Conservation (phyloP, 2,797 vertebrate genomes). For the Enteromius unitaeniatus region DNA sequence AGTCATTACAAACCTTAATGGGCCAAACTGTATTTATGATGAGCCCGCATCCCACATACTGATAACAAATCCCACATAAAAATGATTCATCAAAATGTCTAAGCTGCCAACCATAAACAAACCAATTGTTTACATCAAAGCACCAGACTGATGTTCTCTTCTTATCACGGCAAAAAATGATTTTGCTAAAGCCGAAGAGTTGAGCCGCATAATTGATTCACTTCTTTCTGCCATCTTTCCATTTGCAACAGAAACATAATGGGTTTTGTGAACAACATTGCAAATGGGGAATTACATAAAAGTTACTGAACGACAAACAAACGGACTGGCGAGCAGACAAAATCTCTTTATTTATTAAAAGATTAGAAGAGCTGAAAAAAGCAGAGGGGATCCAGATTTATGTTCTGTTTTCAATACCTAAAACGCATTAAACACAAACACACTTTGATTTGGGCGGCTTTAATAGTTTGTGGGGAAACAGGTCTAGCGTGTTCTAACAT, state of each 20-base stretch:
- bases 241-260: conserved; percentile 56
- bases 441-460: conserved; percentile 48
- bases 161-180: conserved; percentile 44
- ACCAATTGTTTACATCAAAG: conserved; percentile 53
- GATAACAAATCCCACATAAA: conserved; percentile 34
- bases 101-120: conserved; percentile 50
- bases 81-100: conserved; percentile 51
- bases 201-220: conserved; percentile 52
- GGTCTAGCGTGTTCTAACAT: conserved; percentile 53
- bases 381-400: conserved; percentile 47
- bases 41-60: conserved; percentile 27
- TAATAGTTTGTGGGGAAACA: conserved; percentile 51
- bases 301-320: conserved; percentile 41
- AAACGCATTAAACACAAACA: conserved; percentile 45
- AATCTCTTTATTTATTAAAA: conserved; percentile 54
- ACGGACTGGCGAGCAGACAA: conserved; percentile 24
- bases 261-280: conserved; percentile 56
- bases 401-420: conserved; percentile 42
- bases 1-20: conserved; percentile 44
- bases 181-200: conserved; percentile 47
- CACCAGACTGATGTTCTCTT: conserved; percentile 48
- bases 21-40: conserved; percentile 52
- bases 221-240: conserved; percentile 51
- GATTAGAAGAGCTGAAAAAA: conserved; percentile 47
- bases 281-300: conserved; percentile 59